These are phyloP conservation scores for Choloepus didactylus DNA, from an alignment of 2,797 vertebrate species.

Conservation along the genomic window DNA sequence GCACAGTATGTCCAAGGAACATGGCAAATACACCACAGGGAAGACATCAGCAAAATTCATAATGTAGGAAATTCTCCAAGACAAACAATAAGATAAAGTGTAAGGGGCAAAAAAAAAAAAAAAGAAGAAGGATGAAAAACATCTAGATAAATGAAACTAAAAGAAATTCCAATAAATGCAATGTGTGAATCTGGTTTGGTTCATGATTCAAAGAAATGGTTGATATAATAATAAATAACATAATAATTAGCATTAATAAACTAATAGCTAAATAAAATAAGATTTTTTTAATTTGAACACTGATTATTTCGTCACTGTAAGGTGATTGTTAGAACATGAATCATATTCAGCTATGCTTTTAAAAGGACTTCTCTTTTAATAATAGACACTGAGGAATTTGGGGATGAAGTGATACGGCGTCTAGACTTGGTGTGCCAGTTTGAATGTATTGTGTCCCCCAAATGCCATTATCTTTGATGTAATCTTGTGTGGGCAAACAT, in stretches of 20 bases:
- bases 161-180: background rate
- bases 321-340: background rate
- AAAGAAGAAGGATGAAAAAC: too few relatives aligned
- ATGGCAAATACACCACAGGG: rapidly evolving
- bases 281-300: too few relatives aligned
- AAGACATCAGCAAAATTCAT: background rate
- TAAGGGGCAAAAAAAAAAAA: too few relatives aligned
- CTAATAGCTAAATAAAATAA: too few relatives aligned
- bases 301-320: background rate
- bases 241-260: too few relatives aligned
- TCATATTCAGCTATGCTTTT: background rate
- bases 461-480: too few relatives aligned
- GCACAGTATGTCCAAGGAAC: background rate
- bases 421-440: background rate
- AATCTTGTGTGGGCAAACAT: too few relatives aligned
- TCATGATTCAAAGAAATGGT: background rate
- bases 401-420: rapidly evolving
- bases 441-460: too few relatives aligned
- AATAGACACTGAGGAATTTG: rapidly evolving
- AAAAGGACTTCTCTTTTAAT: background rate
- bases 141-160: background rate
- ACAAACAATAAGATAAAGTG: background rate
- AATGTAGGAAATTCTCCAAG: background rate
- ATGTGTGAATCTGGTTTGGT: too few relatives aligned
- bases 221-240: background rate